phyloP scores from a whole-genome alignment of 2,113 vertebrate genomes.

The Xerus inauris region DNA sequence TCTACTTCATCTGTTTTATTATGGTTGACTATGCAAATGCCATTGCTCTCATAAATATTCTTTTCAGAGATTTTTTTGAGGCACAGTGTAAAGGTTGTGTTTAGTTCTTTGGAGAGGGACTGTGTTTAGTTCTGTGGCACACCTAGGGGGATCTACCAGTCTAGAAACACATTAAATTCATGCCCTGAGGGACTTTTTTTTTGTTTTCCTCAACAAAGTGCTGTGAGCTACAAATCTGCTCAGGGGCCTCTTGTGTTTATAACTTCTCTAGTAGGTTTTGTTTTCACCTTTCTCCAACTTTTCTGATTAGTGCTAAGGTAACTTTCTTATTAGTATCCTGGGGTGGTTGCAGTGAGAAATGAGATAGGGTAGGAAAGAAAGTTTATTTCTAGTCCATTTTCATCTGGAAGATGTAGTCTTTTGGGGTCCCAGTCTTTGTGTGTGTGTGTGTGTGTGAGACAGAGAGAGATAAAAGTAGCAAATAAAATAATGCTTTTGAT shows the following conservation, averaged over 20 bases:
- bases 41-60: neutral
- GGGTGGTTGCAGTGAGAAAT: neutral
- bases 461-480: neutral
- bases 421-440: neutral
- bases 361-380: neutral
- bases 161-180: conserved; percentile 18
- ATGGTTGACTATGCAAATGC: neutral
- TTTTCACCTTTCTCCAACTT: neutral
- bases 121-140: neutral
- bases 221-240: neutral
- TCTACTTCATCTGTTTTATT: neutral
- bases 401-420: neutral
- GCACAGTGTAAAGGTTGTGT: neutral
- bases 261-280: neutral
- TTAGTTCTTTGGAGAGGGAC: neutral
- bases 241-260: neutral
- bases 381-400: neutral
- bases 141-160: neutral
- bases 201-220: neutral
- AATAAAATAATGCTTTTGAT: neutral
- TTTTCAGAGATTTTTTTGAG: neutral
- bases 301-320: neutral
- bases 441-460: neutral
- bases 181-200: neutral
- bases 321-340: neutral